Percentiles rank a stretch among this genome's conserved stretches.
Evolutionary conservation across 2,888 invertebrate species (phyloP).

Genomic region (Cephus nigrinus): DNA sequence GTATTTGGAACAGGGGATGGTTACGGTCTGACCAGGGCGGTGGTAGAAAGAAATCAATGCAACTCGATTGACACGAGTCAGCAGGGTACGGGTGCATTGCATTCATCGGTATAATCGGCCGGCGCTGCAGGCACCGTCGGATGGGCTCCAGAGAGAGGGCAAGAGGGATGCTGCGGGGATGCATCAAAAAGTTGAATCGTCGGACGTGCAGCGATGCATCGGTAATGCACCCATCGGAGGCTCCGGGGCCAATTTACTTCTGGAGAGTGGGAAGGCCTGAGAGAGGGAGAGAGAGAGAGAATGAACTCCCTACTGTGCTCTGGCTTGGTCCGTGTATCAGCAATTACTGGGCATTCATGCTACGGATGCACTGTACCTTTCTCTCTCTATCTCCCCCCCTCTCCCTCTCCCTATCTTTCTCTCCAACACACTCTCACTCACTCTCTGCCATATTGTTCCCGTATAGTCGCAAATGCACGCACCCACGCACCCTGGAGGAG

Average conservation of each 20-base stretch:
- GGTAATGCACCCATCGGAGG: conserved; percentile 37
- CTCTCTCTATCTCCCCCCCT: neutral
- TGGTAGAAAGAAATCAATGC: conserved; percentile 15
- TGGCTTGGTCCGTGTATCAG: conserved; percentile 14
- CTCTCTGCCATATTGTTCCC: neutral
- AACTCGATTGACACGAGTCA: conserved; percentile 28
- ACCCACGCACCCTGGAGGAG: neutral
- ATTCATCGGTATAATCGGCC: conserved; percentile 22
- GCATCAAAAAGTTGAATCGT: conserved; percentile 42
- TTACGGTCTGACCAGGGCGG: neutral
- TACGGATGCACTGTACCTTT: conserved; percentile 8
- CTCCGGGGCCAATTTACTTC: conserved; percentile 11
- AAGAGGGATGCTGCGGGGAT: neutral
- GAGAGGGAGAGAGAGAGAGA: conserved; percentile 5
- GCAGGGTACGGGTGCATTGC: conserved; percentile 12
- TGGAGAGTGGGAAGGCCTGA: conserved; percentile 9
- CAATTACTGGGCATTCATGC: conserved; percentile 35
- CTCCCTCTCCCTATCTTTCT: neutral
- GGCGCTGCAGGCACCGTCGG: conserved; percentile 4
- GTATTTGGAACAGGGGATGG: neutral
- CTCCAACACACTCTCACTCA: neutral
- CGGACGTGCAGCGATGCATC: conserved; percentile 42
- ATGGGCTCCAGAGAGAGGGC: neutral
- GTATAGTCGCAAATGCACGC: neutral
- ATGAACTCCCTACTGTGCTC: conserved; percentile 1